Evolutionary conservation across 1,140 invertebrate genomes (phyloP).

Genomic region (Dysdera silvatica): DNA sequence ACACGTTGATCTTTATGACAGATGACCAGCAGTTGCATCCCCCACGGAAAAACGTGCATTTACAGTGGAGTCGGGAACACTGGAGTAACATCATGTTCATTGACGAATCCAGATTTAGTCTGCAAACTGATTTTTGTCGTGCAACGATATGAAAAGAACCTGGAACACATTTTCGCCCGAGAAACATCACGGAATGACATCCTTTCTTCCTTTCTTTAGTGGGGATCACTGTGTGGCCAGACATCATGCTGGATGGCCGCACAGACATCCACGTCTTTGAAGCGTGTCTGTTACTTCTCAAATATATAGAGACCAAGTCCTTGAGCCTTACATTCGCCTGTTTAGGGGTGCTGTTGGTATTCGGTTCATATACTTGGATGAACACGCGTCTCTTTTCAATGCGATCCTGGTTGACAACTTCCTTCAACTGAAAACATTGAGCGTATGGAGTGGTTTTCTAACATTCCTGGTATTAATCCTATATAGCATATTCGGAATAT

Average conservation of each 20-base stretch:
- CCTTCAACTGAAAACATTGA: neutral
- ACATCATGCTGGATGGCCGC: neutral
- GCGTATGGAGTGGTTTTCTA: neutral
- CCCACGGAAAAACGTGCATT: neutral
- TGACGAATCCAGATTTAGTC: neutral
- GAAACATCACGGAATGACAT: slow-evolving; percentile 45
- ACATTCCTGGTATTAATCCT: too few species aligned
- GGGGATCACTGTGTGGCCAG: neutral
- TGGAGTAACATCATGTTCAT: neutral
- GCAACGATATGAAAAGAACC: neutral
- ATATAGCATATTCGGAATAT: too few species aligned
- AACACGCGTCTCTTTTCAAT: neutral
- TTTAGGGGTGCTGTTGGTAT: too few species aligned
- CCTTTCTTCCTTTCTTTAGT: too few species aligned
- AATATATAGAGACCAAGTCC: neutral
- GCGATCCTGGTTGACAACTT: neutral
- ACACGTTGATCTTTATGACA: neutral
- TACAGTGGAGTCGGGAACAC: neutral
- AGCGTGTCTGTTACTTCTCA: neutral
- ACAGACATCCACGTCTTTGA: neutral
- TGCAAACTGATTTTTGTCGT: neutral
- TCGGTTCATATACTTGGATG: neutral
- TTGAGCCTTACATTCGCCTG: too few species aligned
- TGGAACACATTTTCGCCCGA: neutral
- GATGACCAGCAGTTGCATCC: too few species aligned